phyloP scores from a whole-genome alignment of 2,888 invertebrate species.

The Nomada hirtipes region DNA sequence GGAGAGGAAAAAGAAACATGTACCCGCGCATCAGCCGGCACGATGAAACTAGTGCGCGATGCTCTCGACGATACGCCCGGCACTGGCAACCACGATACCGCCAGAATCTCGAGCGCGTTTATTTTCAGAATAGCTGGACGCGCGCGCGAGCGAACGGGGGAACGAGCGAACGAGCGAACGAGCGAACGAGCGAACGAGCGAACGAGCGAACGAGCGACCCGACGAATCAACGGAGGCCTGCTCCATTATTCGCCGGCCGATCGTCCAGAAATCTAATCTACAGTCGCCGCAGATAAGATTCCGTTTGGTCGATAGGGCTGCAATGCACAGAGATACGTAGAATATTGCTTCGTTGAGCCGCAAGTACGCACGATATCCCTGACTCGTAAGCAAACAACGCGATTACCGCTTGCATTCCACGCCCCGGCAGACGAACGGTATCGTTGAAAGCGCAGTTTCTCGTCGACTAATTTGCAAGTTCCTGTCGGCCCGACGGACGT shows the following conservation, averaged over 20 bases:
- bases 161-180: background rate
- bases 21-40: background rate
- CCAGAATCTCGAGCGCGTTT: conserved; percentile 65
- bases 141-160: conserved; percentile 18
- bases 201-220: background rate
- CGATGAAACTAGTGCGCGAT: background rate
- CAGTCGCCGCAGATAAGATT: conserved; percentile 66
- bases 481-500: background rate
- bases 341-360: background rate
- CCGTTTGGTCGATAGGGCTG: background rate
- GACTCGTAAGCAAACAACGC: no score
- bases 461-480: conserved; percentile 13
- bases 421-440: no score
- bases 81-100: conserved; percentile 51
- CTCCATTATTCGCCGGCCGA: conserved; percentile 4
- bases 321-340: no score
- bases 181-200: background rate
- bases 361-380: conserved; percentile 2
- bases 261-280: conserved; percentile 69
- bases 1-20: no score
- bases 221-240: conserved; percentile 37
- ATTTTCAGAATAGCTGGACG: conserved; percentile 64
- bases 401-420: no score
- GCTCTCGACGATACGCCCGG: conserved; percentile 18
- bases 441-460: no score